Conservation (phyloP, 2,113 vertebrate genomes). For the Bombycilla garrulus region DNA sequence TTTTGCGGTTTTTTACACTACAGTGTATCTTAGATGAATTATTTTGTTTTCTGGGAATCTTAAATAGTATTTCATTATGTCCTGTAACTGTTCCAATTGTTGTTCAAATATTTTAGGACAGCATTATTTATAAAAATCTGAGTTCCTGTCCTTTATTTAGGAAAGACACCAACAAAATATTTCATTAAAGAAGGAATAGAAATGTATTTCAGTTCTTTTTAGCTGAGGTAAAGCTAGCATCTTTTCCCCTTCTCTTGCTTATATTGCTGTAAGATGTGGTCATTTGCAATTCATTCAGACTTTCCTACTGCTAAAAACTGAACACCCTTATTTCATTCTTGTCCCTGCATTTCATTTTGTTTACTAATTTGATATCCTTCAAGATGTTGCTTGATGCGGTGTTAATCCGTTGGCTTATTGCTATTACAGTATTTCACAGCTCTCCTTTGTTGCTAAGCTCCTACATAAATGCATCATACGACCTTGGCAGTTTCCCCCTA, state of each 20-base stretch:
- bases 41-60: not conserved
- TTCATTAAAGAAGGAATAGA: not conserved
- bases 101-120: not conserved
- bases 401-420: not conserved
- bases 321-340: not conserved
- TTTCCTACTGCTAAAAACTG: not conserved
- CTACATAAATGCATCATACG: conserved; percentile 8
- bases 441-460: conserved; percentile 46
- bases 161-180: not conserved
- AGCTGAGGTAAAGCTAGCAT: not conserved
- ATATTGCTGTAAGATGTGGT: not conserved
- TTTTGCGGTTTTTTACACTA: not conserved
- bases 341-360: not conserved
- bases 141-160: not conserved
- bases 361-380: conserved; percentile 12
- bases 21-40: not conserved
- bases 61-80: not conserved
- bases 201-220: not conserved
- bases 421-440: conserved; percentile 6
- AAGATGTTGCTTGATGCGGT: not conserved
- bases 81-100: not conserved
- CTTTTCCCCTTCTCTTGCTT: not conserved
- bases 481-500: not conserved
- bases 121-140: not conserved
- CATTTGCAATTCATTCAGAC: not conserved